Evolutionary conservation across 2,797 vertebrate genomes (phyloP).

Genomic region (Xiphorhynchus erythropygius): DNA sequence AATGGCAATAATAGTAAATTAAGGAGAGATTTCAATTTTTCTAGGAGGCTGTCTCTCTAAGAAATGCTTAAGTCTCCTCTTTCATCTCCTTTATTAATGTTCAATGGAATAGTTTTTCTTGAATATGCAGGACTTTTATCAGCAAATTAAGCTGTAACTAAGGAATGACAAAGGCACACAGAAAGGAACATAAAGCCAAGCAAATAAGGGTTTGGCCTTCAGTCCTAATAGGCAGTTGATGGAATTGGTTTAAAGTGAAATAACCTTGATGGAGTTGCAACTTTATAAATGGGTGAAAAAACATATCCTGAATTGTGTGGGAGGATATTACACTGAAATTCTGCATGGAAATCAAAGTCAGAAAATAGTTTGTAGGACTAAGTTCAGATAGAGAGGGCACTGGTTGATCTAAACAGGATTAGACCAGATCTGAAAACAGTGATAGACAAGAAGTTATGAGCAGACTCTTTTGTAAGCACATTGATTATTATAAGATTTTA

Average conservation of each 20-base stretch:
- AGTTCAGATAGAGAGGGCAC: neutral
- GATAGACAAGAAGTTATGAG: neutral
- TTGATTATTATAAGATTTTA: neutral
- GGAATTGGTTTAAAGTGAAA: neutral
- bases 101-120: constrained; percentile 31
- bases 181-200: neutral
- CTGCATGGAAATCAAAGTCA: neutral
- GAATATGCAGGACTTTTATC: constrained; percentile 16
- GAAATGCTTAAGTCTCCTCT: constrained; percentile 7
- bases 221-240: neutral
- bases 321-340: neutral
- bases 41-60: neutral
- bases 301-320: neutral
- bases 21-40: neutral
- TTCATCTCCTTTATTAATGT: constrained; percentile 19
- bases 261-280: neutral
- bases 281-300: neutral
- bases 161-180: neutral
- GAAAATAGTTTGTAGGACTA: neutral
- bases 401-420: neutral
- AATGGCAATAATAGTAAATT: constrained; percentile 14
- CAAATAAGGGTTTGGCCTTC: neutral
- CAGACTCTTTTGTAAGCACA: neutral
- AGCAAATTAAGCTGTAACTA: constrained; percentile 22
- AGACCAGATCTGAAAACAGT: neutral